Evolutionary conservation across 2,113 vertebrate genomes (phyloP).

Genomic region (Gallinago paraguaiae): DNA sequence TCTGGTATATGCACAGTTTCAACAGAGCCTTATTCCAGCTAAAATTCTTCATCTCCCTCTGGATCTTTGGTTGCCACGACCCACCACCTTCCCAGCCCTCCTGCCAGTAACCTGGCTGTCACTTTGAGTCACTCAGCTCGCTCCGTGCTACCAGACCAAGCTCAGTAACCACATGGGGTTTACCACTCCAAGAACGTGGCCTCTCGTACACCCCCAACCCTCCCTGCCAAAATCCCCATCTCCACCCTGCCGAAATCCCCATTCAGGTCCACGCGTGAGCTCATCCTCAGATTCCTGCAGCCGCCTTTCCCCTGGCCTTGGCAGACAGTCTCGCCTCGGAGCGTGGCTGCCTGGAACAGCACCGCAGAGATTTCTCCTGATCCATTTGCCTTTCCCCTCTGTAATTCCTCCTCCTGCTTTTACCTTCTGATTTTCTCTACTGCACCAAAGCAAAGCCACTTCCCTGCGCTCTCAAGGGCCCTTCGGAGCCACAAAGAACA

Average conservation of each 20-base stretch:
- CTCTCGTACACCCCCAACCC: not conserved
- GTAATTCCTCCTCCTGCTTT: not conserved
- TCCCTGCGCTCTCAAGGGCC: not conserved
- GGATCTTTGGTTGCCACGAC: not conserved
- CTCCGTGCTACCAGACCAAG: not conserved
- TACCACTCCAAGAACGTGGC: not conserved
- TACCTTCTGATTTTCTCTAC: not conserved
- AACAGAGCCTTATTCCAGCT: not conserved
- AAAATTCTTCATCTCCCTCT: not conserved
- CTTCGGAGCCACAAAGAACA: not conserved
- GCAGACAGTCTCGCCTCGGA: rapidly evolving
- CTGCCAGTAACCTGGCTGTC: not conserved
- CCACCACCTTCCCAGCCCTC: not conserved
- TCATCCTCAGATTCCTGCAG: not conserved
- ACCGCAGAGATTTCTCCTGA: not conserved
- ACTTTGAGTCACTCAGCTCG: rapidly evolving
- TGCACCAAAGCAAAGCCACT: not conserved
- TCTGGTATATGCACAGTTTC: not conserved
- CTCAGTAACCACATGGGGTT: rapidly evolving
- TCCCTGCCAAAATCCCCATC: not conserved
- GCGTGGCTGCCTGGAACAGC: not conserved
- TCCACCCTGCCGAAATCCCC: not conserved
- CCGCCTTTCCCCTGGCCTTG: not conserved
- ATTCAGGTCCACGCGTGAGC: rapidly evolving
- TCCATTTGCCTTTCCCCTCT: not conserved